These are phyloP conservation scores for Reticulitermes speratus DNA, from an alignment of 1,140 invertebrate genomes.

Conservation along the genomic window DNA sequence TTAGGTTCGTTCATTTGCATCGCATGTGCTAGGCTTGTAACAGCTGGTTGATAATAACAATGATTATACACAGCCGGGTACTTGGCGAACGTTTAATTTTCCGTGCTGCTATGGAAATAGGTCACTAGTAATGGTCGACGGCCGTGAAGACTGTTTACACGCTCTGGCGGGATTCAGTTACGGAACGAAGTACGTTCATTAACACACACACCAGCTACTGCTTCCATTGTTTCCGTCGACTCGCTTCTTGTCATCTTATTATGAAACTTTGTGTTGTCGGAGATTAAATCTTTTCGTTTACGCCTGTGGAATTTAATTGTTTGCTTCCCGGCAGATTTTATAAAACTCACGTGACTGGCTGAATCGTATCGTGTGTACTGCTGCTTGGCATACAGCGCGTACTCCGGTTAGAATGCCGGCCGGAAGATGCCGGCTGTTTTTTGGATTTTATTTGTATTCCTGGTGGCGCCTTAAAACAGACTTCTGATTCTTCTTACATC, in stretches of 20 bases:
- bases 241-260: background rate
- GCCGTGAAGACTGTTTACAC: background rate
- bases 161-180: background rate
- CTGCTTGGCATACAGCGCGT: too few relatives aligned
- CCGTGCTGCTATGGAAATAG: background rate
- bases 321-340: too few relatives aligned
- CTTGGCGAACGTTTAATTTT: background rate
- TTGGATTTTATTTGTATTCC: too few relatives aligned
- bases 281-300: too few relatives aligned
- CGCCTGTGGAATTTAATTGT: too few relatives aligned
- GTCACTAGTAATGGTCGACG: background rate
- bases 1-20: background rate
- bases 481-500: too few relatives aligned
- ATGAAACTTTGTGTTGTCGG: background rate
- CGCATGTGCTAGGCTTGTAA: background rate
- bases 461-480: too few relatives aligned
- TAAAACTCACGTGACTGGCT: too few relatives aligned
- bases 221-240: background rate
- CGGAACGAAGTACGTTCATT: too few relatives aligned
- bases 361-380: too few relatives aligned
- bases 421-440: too few relatives aligned
- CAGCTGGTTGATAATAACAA: background rate
- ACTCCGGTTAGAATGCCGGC: too few relatives aligned
- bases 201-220: background rate
- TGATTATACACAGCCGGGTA: background rate